These are phyloP conservation scores for Chironomus striatipennis DNA, from an alignment of 1,140 invertebrate species.

Conservation along the genomic window DNA sequence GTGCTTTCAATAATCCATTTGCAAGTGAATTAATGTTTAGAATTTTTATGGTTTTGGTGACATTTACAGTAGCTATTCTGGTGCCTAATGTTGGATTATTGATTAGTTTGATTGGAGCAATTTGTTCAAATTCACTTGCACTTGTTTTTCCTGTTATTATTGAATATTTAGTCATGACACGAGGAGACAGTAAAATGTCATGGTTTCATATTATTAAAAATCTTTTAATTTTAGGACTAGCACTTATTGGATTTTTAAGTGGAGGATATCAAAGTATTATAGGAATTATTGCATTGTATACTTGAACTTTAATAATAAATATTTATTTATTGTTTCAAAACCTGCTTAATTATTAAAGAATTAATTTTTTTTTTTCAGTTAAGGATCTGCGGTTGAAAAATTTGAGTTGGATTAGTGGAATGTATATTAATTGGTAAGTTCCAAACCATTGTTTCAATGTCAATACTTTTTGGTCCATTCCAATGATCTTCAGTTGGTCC, in stretches of 20 bases:
- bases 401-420: constrained; percentile 77
- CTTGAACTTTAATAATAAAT: neutral
- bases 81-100: constrained; percentile 78
- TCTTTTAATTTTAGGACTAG: constrained; percentile 54
- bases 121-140: constrained; percentile 77
- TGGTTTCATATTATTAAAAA: constrained; percentile 48
- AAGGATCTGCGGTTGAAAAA: constrained; percentile 44
- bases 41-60: constrained; percentile 54
- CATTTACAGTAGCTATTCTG: constrained; percentile 68
- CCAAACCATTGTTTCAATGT: constrained; percentile 98
- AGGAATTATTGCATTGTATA: constrained; percentile 42
- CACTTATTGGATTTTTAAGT: constrained; percentile 58
- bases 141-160: constrained; percentile 83
- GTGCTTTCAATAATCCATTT: constrained; percentile 45
- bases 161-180: constrained; percentile 57
- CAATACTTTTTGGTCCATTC: constrained; percentile 72
- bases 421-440: constrained; percentile 89
- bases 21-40: constrained; percentile 51
- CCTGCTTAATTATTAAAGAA: too few relatives aligned
- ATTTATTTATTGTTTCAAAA: constrained; percentile 39
- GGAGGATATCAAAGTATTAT: constrained; percentile 66
- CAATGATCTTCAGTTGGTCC: constrained; percentile 45
- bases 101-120: constrained; percentile 83
- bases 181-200: constrained; percentile 40
- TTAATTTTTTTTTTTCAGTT: constrained; percentile 29